Evolutionary conservation across 2,113 vertebrate species (phyloP), one percentile per base, ranked within the genome.

Genomic region (Melanocharis versteri): DNA sequence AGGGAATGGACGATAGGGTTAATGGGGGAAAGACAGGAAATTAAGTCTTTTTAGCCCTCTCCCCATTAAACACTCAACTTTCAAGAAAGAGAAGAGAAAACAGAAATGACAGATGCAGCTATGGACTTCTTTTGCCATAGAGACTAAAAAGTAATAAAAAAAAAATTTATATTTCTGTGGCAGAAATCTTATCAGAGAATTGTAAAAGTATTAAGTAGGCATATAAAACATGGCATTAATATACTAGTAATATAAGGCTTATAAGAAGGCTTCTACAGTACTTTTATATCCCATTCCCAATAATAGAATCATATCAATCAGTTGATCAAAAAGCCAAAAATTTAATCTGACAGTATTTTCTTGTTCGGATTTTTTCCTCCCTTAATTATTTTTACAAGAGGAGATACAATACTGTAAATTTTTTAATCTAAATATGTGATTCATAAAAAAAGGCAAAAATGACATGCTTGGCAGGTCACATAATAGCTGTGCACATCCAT

Each of bases 211-310:
- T 80, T 80, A 96, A 97, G 93, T 91, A 93, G 77, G 50, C 70
- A 93, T 79, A 97, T 97, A 97, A 98, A 97, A 89, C 51, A 88
- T 89, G 70, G 58, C 77, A 96, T 96, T 96, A 97, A 95, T 92
- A 96, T 96, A 45, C 13, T 60, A 87, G 69, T 76, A 96, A 96
- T 96, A 87, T 86, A 97, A 96, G 81, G 37, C 28, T 69, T 72
- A 93, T 56, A 73, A 51, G 37, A 93, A 93, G 44, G 31, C 53
- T 83, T 82, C 75, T 94, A 40, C 28, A 91, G 62, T 12, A 76
- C 68, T 88, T 94, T 93, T 92, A 94, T 53, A 95, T 58, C 73
- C 62, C 45, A 65, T 61, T 95, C 87, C 31, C 39, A 79, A 20
- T 93, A 96, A 94, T 40, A 75, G 68, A 93, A 96, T 90, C 15